Evolutionary conservation across 1,140 invertebrate genomes (phyloP).

Genomic region (Vanessa atalanta): DNA sequence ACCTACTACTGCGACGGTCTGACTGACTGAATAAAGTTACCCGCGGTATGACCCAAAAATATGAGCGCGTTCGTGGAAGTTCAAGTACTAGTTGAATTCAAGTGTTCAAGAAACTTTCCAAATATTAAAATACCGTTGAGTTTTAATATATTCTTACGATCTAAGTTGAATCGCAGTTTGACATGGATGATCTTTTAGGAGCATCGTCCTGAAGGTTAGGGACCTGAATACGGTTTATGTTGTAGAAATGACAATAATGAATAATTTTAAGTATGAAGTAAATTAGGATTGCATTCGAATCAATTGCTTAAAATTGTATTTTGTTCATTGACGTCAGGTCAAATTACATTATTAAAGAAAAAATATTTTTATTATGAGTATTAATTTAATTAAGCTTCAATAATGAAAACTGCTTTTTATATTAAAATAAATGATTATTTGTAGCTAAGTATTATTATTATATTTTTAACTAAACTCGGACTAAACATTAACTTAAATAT

Average conservation of each 20-base stretch:
- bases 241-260: not conserved
- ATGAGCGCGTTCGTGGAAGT: slow-evolving; percentile 27
- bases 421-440: too few species aligned
- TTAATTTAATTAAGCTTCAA: too few species aligned
- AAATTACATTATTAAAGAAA: too few species aligned
- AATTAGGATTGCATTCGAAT: too few species aligned
- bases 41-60: slow-evolving; percentile 29
- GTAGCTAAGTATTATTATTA: too few species aligned
- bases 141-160: slow-evolving; percentile 36
- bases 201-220: slow-evolving; percentile 37
- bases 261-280: not conserved
- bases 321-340: too few species aligned
- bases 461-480: not conserved
- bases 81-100: slow-evolving; percentile 36
- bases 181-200: slow-evolving; percentile 39
- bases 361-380: too few species aligned
- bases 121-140: slow-evolving; percentile 40
- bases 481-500: slow-evolving; percentile 35
- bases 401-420: too few species aligned
- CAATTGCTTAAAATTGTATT: too few species aligned
- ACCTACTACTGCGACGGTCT: slow-evolving; percentile 7
- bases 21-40: slow-evolving; percentile 25
- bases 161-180: slow-evolving; percentile 38
- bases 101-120: slow-evolving; percentile 36
- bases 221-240: slow-evolving; percentile 37